These are phyloP conservation scores for Cylas formicarius DNA, from an alignment of 1,140 invertebrate genomes.

Conservation along the genomic window DNA sequence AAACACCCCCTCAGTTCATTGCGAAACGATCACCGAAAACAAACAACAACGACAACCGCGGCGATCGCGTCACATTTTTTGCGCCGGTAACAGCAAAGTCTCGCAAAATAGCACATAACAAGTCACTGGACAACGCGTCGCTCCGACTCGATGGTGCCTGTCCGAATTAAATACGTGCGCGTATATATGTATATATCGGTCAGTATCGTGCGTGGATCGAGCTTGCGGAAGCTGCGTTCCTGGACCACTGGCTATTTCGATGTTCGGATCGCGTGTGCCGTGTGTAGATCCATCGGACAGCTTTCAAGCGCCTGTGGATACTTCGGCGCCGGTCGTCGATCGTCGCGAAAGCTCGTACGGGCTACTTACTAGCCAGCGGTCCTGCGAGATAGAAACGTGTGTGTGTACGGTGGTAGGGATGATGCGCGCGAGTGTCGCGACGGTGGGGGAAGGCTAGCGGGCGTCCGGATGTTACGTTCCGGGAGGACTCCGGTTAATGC, in stretches of 20 bases:
- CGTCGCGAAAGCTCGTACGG: slow-evolving; percentile 28
- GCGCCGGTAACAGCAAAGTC: no score
- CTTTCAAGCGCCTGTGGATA: slow-evolving; percentile 31
- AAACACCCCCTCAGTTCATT: slow-evolving; percentile 9
- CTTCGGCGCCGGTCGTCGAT: slow-evolving; percentile 24
- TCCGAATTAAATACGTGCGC: no score
- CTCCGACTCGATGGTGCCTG: no score
- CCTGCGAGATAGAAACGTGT: slow-evolving; percentile 24
- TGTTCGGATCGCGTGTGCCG: slow-evolving; percentile 42
- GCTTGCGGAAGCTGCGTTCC: slow-evolving; percentile 15
- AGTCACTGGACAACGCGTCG: slow-evolving; percentile 9
- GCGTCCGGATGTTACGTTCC: slow-evolving; percentile 31
- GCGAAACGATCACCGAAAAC: slow-evolving; percentile 11
- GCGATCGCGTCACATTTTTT: no score
- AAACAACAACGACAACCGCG: no score
- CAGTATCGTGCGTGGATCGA: slow-evolving; percentile 12
- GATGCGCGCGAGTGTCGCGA: slow-evolving; percentile 30
- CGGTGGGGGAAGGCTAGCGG: slow-evolving; percentile 33
- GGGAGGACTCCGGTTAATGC: slow-evolving; percentile 29
- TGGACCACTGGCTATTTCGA: slow-evolving; percentile 40
- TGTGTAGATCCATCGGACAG: slow-evolving; percentile 31
- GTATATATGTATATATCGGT: no score
- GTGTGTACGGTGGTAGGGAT: no score
- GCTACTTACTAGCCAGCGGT: slow-evolving; percentile 42
- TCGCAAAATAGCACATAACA: no score